phyloP scores from a whole-genome alignment of 2,888 invertebrate genomes.

The Drosophila nigritarsus region DNA sequence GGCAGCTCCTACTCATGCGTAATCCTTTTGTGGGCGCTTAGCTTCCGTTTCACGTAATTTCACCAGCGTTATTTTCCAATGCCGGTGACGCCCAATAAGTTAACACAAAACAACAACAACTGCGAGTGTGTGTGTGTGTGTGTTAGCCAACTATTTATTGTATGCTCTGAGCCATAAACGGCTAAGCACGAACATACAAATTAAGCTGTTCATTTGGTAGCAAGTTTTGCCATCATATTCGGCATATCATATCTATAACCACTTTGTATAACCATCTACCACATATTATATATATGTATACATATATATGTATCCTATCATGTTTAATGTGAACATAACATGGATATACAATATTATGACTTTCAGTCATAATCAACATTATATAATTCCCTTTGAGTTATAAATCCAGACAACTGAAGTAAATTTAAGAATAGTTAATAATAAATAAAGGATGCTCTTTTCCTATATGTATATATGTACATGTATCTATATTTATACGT shows the following conservation, averaged over 20 bases:
- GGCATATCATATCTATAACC: conserved; percentile 7
- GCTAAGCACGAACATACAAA: conserved; percentile 53
- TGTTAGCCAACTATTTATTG: conserved; percentile 36
- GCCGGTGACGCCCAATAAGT: conserved; percentile 45
- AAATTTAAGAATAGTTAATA: background rate
- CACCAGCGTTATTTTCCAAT: conserved; percentile 29
- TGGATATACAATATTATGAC: too few relatives aligned
- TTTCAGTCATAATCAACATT: too few relatives aligned
- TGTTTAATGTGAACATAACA: background rate
- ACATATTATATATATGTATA: background rate
- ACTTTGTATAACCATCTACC: background rate
- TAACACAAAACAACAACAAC: conserved; percentile 4
- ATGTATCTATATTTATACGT: background rate
- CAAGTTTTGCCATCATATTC: conserved; percentile 27
- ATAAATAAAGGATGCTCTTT: background rate
- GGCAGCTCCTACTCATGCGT: conserved; percentile 54
- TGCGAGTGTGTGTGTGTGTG: conserved; percentile 9
- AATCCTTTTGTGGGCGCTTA: conserved; percentile 58
- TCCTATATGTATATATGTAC: rapidly evolving
- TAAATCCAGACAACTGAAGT: background rate
- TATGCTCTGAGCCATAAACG: conserved; percentile 53
- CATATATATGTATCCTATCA: background rate
- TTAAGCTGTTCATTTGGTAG: conserved; percentile 39
- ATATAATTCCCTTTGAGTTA: background rate
- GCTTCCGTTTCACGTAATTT: conserved; percentile 62